Conservation (phyloP, 2,888 invertebrate genomes). For the Drosophila fulvimacula region DNA sequence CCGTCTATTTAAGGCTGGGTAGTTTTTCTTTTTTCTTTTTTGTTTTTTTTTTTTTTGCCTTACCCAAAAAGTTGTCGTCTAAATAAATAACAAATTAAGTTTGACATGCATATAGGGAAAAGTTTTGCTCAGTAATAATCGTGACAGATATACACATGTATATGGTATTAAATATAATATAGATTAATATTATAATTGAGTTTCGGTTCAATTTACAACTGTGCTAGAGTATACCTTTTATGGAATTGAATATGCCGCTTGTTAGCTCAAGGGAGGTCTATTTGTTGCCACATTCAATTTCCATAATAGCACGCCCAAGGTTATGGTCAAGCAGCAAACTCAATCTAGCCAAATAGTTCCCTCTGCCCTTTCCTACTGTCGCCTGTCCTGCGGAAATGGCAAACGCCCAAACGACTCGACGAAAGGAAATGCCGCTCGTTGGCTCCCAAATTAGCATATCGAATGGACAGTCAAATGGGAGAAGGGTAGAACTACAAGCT, state of each 20-base stretch:
- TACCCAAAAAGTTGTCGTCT: slow-evolving; percentile 9
- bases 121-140: slow-evolving; percentile 18
- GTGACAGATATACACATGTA: slow-evolving; percentile 1
- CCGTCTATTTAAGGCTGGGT: neutral
- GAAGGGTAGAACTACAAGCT: too few relatives aligned
- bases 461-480: slow-evolving; percentile 1
- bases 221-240: neutral
- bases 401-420: slow-evolving; percentile 21
- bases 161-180: slow-evolving; percentile 13
- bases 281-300: slow-evolving; percentile 47
- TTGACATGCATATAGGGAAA: slow-evolving; percentile 52
- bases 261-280: neutral
- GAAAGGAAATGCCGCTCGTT: slow-evolving; percentile 43
- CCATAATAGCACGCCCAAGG: slow-evolving; percentile 41
- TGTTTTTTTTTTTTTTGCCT: slow-evolving; percentile 22
- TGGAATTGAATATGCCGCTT: neutral
- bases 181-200: slow-evolving; percentile 1
- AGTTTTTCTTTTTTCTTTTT: slow-evolving; percentile 15
- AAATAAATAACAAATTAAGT: slow-evolving; percentile 61
- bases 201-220: neutral
- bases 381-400: slow-evolving; percentile 8
- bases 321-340: slow-evolving; percentile 43
- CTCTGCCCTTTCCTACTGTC: too few relatives aligned
- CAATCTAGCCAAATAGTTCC: slow-evolving; percentile 13
- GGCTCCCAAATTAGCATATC: slow-evolving; percentile 3